A percentile compares a stretch with the other conserved stretches of the same genome.
These are phyloP conservation scores for Vanessa tameamea DNA, from an alignment of 1,140 invertebrate species.

Conservation along the genomic window DNA sequence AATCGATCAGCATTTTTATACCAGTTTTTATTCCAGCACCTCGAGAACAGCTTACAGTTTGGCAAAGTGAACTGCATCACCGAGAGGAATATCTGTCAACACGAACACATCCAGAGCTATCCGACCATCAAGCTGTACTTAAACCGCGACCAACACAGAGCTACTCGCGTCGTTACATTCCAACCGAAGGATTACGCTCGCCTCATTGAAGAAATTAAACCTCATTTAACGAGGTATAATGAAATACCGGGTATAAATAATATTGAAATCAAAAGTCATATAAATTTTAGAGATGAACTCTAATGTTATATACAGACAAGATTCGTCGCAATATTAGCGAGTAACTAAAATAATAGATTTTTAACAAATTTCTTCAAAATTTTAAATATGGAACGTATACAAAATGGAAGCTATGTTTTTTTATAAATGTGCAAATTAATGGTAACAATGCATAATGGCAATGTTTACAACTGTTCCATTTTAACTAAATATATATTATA, in stretches of 20 bases:
- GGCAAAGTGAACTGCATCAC: constrained; percentile 70
- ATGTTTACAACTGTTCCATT: too few relatives aligned
- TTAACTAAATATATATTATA: too few relatives aligned
- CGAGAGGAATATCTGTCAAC: constrained; percentile 60
- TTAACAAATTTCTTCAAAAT: too few relatives aligned
- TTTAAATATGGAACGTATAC: too few relatives aligned
- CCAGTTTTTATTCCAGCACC: constrained; percentile 44
- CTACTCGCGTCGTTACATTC: constrained; percentile 47
- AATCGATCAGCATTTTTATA: neutral
- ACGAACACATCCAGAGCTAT: constrained; percentile 65
- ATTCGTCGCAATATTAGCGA: neutral
- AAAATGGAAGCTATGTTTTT: too few relatives aligned
- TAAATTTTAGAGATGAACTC: constrained; percentile 60
- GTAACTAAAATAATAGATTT: too few relatives aligned
- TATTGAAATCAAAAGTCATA: constrained; percentile 35
- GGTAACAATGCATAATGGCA: too few relatives aligned
- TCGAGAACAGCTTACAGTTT: constrained; percentile 58
- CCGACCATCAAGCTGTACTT: constrained; percentile 61
- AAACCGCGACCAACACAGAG: constrained; percentile 40
- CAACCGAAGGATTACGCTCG: constrained; percentile 51
- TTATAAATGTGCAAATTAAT: too few relatives aligned
- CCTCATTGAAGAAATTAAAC: constrained; percentile 53
- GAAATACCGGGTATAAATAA: constrained; percentile 42
- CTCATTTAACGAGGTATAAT: constrained; percentile 53
- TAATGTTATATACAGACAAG: constrained; percentile 29